A percentile compares a stretch with the other conserved stretches of the same genome.
Conservation (phyloP, 2,797 vertebrate species). For the Poecile montanus region DNA sequence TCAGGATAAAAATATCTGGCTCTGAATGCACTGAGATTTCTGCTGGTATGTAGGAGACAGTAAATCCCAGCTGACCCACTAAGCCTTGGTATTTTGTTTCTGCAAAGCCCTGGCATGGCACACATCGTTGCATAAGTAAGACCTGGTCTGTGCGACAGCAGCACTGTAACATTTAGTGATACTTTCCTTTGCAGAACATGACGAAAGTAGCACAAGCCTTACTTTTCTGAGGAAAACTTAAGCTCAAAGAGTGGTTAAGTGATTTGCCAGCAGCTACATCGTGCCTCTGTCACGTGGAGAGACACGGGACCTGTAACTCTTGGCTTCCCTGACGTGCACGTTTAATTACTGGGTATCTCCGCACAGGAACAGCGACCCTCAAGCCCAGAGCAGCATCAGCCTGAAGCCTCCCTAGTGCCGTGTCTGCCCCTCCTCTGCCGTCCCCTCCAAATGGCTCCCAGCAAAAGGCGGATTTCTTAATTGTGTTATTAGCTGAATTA, state of each 20-base stretch:
- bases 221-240: background rate
- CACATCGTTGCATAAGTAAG: background rate
- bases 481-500: slow-evolving; percentile 77
- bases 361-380: background rate
- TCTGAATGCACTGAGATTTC: slow-evolving; percentile 28
- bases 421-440: slow-evolving; percentile 17
- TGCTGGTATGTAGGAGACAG: background rate
- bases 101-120: background rate
- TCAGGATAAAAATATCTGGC: slow-evolving; percentile 11
- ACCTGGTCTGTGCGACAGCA: background rate
- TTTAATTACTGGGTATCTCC: slow-evolving; percentile 3
- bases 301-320: background rate
- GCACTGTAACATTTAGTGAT: background rate
- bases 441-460: slow-evolving; percentile 58
- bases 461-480: slow-evolving; percentile 70
- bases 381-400: background rate
- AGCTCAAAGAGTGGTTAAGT: background rate
- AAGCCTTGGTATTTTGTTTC: slow-evolving; percentile 30
- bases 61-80: slow-evolving; percentile 52
- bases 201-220: background rate
- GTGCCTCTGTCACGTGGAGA: background rate
- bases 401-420: background rate
- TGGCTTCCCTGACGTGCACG: background rate
- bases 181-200: background rate
- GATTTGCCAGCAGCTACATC: background rate